A percentile compares a stretch with the other conserved stretches of the same genome.
Conservation (phyloP, 2,888 invertebrate genomes). For the Ctena decussata region DNA sequence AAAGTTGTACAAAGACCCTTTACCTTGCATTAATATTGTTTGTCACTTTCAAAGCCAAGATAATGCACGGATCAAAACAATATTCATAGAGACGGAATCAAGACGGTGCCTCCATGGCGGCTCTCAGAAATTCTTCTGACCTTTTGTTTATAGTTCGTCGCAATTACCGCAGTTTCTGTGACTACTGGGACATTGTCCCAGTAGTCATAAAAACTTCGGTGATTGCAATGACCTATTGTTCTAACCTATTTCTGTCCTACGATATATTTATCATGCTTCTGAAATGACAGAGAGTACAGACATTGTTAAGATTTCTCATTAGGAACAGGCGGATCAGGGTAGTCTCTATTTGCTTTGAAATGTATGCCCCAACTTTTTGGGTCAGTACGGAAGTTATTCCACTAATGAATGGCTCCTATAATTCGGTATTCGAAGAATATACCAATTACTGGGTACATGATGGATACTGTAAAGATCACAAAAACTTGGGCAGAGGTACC, state of each 20-base stretch:
- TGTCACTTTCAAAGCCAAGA: not conserved
- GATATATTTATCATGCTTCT: too few species aligned
- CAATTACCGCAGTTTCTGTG: too few species aligned
- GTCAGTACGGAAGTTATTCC: not conserved
- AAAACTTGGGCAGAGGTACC: too few species aligned
- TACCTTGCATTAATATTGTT: not conserved
- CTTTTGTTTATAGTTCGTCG: conserved; percentile 17
- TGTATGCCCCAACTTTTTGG: too few species aligned
- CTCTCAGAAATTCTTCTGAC: not conserved
- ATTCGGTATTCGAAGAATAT: conserved; percentile 10
- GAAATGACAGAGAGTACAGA: too few species aligned
- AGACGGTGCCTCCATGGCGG: not conserved
- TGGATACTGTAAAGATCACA: not conserved
- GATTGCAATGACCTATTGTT: too few species aligned
- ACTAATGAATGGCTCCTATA: not conserved
- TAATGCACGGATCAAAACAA: conserved; percentile 7
- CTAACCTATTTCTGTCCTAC: too few species aligned
- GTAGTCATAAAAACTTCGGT: too few species aligned
- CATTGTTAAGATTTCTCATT: too few species aligned
- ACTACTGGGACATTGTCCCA: too few species aligned
- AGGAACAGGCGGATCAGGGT: too few species aligned
- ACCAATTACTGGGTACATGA: conserved; percentile 10
- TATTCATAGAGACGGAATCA: conserved; percentile 2
- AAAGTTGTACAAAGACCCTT: not conserved
- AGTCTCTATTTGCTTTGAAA: too few species aligned